Conservation (phyloP, 2,797 vertebrate species). For the Vespertilio murinus region DNA sequence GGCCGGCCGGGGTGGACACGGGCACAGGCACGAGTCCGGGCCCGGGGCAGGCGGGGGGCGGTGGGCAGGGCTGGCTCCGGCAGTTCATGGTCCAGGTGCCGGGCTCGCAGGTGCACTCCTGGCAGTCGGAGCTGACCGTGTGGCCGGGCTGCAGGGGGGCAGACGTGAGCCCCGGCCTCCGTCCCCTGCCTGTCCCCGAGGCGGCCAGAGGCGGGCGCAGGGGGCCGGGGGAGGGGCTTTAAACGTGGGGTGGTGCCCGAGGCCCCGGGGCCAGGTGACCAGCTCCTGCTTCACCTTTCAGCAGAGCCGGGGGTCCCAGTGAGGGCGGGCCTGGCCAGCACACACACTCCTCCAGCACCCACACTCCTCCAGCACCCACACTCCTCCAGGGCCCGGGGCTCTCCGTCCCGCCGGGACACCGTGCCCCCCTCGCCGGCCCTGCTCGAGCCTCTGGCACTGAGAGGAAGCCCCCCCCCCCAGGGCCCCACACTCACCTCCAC, state of each 20-base stretch:
- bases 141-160: constrained; percentile 77
- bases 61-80: constrained; percentile 82
- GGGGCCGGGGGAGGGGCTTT: neutral
- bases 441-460: neutral
- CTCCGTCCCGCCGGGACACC: neutral
- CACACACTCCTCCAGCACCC: neutral
- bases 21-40: constrained; percentile 87
- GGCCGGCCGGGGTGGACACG: constrained; percentile 79
- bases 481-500: constrained; percentile 75
- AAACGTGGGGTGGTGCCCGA: too few relatives aligned
- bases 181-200: fast-evolving
- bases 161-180: fast-evolving
- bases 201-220: neutral
- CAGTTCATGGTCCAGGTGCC: constrained; percentile 85
- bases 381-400: neutral
- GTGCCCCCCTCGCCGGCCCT: fast-evolving
- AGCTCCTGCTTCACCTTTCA: fast-evolving
- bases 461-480: fast-evolving
- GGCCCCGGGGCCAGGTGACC: fast-evolving
- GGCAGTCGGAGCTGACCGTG: constrained; percentile 87
- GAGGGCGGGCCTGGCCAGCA: neutral
- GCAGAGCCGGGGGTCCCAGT: fast-evolving
- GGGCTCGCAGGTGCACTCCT: constrained; percentile 88
- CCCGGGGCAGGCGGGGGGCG: constrained; percentile 78
- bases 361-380: too few relatives aligned